These are phyloP conservation scores for Drosophila vallismaia DNA, from an alignment of 2,888 invertebrate species.

Conservation along the genomic window DNA sequence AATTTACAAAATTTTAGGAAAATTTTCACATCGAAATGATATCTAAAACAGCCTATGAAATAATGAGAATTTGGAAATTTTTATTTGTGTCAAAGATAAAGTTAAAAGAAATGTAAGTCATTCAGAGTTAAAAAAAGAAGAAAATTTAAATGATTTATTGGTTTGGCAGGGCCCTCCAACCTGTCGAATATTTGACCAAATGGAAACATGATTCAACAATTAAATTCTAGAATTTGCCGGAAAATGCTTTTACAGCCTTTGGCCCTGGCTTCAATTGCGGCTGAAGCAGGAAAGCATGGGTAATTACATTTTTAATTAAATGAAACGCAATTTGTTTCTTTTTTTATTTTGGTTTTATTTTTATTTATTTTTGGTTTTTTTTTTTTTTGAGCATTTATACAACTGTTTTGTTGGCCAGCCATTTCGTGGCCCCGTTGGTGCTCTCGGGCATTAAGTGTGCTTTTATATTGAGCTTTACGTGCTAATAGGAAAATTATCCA, in stretches of 20 bases:
- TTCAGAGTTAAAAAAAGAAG: too few relatives aligned
- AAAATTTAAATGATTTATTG: too few relatives aligned
- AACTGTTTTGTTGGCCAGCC: conserved; percentile 24
- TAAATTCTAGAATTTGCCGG: conserved; percentile 12
- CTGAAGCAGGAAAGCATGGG: conserved; percentile 19
- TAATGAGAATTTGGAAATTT: background rate
- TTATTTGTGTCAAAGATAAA: background rate
- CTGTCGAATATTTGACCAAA: background rate
- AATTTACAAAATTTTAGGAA: background rate
- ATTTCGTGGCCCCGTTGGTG: conserved; percentile 25
- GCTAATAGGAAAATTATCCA: conserved; percentile 47
- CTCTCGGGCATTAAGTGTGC: conserved; percentile 28
- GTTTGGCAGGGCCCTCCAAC: too few relatives aligned
- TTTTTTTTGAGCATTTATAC: conserved; percentile 22
- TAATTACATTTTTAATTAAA: conserved; percentile 63
- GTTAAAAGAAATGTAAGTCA: background rate
- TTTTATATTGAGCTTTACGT: conserved; percentile 32
- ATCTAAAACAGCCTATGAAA: background rate
- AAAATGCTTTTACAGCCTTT: conserved; percentile 17
- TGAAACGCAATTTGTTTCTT: conserved; percentile 36
- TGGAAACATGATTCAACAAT: conserved; percentile 17
- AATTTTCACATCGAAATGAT: background rate
- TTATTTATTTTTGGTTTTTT: conserved; percentile 10
- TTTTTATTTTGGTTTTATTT: conserved; percentile 33
- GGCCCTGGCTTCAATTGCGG: conserved; percentile 21